These are phyloP conservation scores for Fragum sueziense DNA, from an alignment of 2,888 invertebrate species.

Conservation along the genomic window DNA sequence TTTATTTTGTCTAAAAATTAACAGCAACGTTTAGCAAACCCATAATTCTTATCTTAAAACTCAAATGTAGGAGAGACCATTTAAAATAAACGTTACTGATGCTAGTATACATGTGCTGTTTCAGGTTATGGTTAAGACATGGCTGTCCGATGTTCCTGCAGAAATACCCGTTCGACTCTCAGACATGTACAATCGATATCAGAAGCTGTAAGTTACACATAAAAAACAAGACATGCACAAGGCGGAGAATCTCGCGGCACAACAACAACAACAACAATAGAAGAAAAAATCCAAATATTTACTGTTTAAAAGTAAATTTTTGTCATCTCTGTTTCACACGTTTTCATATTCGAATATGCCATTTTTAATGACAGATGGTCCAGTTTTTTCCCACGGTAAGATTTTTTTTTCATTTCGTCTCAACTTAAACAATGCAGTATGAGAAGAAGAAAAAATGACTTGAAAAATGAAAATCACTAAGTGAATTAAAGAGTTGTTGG, in stretches of 20 bases:
- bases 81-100: not conserved
- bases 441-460: no score
- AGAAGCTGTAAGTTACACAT: not conserved
- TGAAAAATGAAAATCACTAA: no score
- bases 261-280: not conserved
- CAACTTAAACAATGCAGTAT: no score
- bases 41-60: not conserved
- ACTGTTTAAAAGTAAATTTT: not conserved
- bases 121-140: not conserved
- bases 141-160: not conserved
- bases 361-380: not conserved
- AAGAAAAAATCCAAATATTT: not conserved
- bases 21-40: not conserved
- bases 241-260: not conserved
- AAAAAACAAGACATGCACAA: not conserved
- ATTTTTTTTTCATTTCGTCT: no score
- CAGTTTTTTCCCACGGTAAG: no score
- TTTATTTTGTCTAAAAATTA: not conserved
- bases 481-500: no score
- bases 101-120: not conserved
- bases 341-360: not conserved
- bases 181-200: not conserved
- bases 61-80: not conserved
- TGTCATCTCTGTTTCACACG: not conserved
- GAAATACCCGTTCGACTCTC: not conserved